Evolutionary conservation across 23 tunicate species (phyloP).

Genomic region (Ciona savignyi): DNA sequence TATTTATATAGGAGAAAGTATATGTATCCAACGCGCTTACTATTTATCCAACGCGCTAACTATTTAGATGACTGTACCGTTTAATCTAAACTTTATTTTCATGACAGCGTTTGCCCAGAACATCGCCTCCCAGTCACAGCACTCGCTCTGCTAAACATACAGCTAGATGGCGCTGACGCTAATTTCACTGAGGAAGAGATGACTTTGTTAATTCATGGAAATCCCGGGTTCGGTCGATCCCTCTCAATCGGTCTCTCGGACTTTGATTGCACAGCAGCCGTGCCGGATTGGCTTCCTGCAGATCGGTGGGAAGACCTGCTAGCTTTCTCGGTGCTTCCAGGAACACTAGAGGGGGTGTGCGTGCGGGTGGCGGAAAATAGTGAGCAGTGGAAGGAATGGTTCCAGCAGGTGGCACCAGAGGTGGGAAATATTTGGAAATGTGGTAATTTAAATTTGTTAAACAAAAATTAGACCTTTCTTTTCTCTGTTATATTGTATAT

Average conservation of each 20-base stretch:
- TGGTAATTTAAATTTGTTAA: too few species aligned
- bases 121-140: conserved; percentile 66
- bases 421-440: too few species aligned
- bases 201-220: conserved; percentile 67
- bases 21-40: too few species aligned
- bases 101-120: conserved; percentile 69
- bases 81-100: too few species aligned
- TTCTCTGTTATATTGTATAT: too few species aligned
- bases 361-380: conserved; percentile 50
- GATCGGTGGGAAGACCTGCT: conserved; percentile 81
- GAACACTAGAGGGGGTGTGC: conserved; percentile 59
- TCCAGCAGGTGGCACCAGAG: conserved; percentile 45
- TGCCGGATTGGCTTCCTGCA: conserved; percentile 77
- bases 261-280: conserved; percentile 55
- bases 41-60: too few species aligned
- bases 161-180: conserved; percentile 46
- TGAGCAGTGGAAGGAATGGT: conserved; percentile 77
- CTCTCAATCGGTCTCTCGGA: conserved; percentile 26
- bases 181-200: conserved; percentile 69
- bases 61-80: too few species aligned
- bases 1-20: too few species aligned
- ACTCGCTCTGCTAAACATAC: conserved; percentile 55
- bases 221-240: conserved; percentile 66
- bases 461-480: too few species aligned
- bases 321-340: conserved; percentile 68